phyloP scores from a whole-genome alignment of 2,797 vertebrate species.

The Tapera naevia region DNA sequence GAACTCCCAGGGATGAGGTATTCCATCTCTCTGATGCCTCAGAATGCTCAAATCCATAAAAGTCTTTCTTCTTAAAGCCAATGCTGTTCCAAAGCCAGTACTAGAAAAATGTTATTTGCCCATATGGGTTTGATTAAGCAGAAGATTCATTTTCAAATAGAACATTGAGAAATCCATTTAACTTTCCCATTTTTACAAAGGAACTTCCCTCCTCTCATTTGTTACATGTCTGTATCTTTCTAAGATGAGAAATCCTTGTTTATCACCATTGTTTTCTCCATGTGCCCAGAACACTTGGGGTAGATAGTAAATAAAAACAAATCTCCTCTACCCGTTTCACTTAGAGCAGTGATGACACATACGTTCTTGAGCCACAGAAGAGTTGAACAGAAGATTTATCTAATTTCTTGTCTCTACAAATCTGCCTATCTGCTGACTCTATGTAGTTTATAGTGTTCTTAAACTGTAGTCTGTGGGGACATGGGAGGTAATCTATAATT shows the following conservation, averaged over 20 bases:
- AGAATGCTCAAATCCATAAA: neutral
- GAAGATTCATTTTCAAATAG: neutral
- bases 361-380: neutral
- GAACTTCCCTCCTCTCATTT: neutral
- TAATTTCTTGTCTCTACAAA: neutral
- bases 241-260: neutral
- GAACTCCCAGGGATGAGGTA: neutral
- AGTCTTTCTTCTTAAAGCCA: neutral
- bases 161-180: neutral
- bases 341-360: neutral
- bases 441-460: neutral
- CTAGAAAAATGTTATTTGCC: neutral
- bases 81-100: neutral
- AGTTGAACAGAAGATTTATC: neutral
- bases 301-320: neutral
- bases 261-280: neutral
- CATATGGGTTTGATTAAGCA: neutral
- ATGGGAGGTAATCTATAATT: neutral
- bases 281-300: neutral
- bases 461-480: neutral
- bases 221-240: neutral
- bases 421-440: neutral
- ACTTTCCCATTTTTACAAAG: neutral
- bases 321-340: neutral
- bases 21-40: neutral